Percentiles rank a stretch among this genome's conserved stretches.
phyloP scores from a whole-genome alignment of 2,797 vertebrate genomes.

The Falco novaeseelandiae region DNA sequence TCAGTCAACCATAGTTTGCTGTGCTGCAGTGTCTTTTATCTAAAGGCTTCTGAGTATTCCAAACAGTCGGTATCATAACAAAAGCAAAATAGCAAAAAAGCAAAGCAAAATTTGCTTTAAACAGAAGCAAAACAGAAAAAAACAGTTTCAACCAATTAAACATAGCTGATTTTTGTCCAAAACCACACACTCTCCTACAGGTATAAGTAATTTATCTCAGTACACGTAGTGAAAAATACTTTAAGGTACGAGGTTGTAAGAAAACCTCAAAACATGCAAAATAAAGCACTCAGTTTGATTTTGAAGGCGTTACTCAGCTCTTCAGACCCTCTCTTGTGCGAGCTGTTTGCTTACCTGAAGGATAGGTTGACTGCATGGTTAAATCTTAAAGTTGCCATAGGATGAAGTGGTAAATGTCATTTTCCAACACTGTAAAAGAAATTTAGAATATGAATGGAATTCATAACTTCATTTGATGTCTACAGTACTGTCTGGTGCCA shows the following conservation, averaged over 20 bases:
- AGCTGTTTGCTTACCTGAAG: not conserved
- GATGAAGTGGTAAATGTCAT: not conserved
- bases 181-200: not conserved
- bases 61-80: not conserved
- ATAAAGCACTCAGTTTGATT: not conserved
- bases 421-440: not conserved
- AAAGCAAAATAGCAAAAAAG: not conserved
- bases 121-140: not conserved
- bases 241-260: not conserved
- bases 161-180: not conserved
- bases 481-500: not conserved
- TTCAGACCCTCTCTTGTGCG: not conserved
- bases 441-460: not conserved
- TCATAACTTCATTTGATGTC: conserved; percentile 35
- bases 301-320: not conserved
- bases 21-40: not conserved
- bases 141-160: not conserved
- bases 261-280: not conserved
- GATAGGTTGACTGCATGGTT: not conserved
- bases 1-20: not conserved
- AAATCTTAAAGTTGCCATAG: not conserved
- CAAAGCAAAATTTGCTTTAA: not conserved
- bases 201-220: not conserved
- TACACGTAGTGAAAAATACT: not conserved
- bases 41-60: not conserved